Evolutionary conservation across 2,113 vertebrate species (phyloP).

Genomic region (Aptenodytes patagonicus): DNA sequence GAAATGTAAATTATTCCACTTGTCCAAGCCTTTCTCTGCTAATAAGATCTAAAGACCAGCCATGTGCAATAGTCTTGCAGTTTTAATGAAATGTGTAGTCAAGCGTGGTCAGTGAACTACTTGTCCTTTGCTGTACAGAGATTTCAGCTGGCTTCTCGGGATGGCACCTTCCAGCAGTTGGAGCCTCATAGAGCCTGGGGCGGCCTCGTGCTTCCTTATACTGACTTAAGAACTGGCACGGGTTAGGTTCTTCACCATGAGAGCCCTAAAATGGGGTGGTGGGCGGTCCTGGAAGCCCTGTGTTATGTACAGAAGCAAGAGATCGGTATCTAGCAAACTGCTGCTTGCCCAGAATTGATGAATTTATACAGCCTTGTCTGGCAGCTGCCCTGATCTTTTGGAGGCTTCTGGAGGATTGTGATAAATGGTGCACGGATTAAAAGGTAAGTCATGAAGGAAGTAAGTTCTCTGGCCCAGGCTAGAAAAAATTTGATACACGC

Average conservation of each 20-base stretch:
- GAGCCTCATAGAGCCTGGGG: not conserved
- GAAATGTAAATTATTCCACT: not conserved
- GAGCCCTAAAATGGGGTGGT: not conserved
- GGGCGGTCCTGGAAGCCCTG: not conserved
- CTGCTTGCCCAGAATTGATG: not conserved
- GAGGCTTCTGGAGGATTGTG: not conserved
- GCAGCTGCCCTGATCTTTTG: not conserved
- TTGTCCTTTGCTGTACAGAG: not conserved
- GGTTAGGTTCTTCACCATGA: not conserved
- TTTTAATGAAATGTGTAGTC: not conserved
- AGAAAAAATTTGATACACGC: not conserved
- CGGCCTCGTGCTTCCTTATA: not conserved
- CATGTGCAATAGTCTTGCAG: not conserved
- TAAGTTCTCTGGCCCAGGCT: not conserved
- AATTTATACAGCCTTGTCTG: not conserved
- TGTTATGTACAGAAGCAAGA: not conserved
- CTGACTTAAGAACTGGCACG: not conserved
- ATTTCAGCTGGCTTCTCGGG: not conserved
- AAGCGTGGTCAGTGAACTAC: not conserved
- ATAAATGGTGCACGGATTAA: not conserved
- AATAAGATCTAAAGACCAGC: not conserved
- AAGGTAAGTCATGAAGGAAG: not conserved
- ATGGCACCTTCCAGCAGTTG: not conserved
- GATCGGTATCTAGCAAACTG: fast-evolving
- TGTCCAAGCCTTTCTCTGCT: not conserved